Evolutionary conservation across 2,797 vertebrate species (phyloP).

Genomic region (Parambassis ranga): DNA sequence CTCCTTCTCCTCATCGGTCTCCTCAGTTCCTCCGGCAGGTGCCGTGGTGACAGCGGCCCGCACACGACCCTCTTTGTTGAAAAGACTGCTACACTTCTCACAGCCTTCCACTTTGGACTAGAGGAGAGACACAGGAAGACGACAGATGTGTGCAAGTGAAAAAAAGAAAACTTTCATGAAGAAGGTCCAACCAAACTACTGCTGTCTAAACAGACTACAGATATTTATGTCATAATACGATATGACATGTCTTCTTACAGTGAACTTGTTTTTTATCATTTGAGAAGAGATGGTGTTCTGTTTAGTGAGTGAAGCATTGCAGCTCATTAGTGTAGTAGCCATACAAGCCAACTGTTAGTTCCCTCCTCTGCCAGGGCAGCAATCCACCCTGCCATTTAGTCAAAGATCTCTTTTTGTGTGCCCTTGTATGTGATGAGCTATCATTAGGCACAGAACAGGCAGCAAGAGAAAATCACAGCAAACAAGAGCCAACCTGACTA

Average conservation of each 20-base stretch:
- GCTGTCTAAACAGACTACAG: not conserved
- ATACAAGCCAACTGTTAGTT: not conserved
- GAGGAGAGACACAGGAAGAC: not conserved
- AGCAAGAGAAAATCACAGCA: not conserved
- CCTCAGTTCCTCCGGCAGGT: constrained; percentile 78
- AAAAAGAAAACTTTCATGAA: not conserved
- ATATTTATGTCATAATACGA: not conserved
- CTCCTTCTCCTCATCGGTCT: constrained; percentile 95
- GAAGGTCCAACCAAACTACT: not conserved
- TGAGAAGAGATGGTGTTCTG: not conserved
- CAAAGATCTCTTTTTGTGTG: constrained; percentile 13
- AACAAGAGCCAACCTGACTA: not conserved
- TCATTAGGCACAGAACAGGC: not conserved
- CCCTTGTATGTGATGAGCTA: not conserved
- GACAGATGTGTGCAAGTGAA: not conserved
- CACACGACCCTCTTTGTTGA: constrained; percentile 92
- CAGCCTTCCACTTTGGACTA: constrained; percentile 96
- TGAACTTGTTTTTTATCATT: not conserved
- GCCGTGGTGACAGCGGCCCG: constrained; percentile 70
- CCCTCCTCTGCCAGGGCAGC: not conserved
- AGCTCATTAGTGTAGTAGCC: constrained; percentile 19
- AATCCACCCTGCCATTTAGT: not conserved
- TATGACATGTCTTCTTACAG: not conserved
- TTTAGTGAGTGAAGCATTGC: constrained; percentile 3
- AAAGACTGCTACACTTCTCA: constrained; percentile 93